Evolutionary conservation across 2,113 vertebrate species (phyloP), one percentile per base, ranked within the genome.

Genomic region (Lycocorax pyrrhopterus): DNA sequence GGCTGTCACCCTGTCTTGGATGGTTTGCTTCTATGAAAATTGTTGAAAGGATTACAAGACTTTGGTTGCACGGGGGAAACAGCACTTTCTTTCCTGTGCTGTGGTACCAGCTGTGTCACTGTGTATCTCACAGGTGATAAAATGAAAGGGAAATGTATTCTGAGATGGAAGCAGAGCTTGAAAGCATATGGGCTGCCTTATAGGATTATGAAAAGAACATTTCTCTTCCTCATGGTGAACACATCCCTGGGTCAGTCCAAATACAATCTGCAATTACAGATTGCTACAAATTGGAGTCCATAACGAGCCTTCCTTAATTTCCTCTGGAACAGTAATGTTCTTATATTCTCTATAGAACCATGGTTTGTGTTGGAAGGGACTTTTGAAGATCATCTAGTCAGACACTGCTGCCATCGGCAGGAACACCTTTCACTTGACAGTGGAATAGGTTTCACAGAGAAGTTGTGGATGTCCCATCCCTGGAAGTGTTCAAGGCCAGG

Each of bases 111-210:
- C 92, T 96, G 91, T 88, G 95, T 39, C 20, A 84, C 87, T 79
- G 55, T 62, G 71, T 43, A 47, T 87, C 89, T 68, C 53, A 72
- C 75, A 76, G 84, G 27, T 27, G 14, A 7, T 10, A 13, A 73
- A 95, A 80, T 86, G 63, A 94, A 55, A 92, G 64, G 47, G 80
- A 95, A 94, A 79, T 93, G 55, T 82, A 59, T 91, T 84, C 20
- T 85, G 39, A 33, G 94, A 87, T 96, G 95, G 95, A 96, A 97
- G 68, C 18, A 87, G 44, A 56, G 71, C 91, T 94, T 94, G 88
- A 93, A 82, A 87, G 16, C 27, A 14, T 27, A 20, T 4, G 2
- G 44, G 44, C 66, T 43, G 95, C 77, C 80, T 87, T 72, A 60
- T 62, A 13, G 43, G 41, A 14, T 37, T 47, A 33, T 16, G 6